Evolutionary conservation across 2,113 vertebrate genomes (phyloP).

Genomic region (Hemibagrus wyckioides): DNA sequence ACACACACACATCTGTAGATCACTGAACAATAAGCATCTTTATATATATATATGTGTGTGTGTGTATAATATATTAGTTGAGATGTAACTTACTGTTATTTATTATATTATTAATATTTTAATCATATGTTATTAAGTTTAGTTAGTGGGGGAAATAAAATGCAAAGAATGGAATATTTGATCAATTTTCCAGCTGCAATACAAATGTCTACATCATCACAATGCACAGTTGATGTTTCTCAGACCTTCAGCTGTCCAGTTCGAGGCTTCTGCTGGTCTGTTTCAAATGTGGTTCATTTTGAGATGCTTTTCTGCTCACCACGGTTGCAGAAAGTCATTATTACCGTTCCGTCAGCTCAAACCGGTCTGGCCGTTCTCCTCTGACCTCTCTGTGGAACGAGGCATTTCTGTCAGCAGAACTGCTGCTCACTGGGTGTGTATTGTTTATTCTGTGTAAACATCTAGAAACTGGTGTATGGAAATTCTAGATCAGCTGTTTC

Average conservation of each 20-base stretch:
- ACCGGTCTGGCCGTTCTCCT: background rate
- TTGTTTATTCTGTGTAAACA: background rate
- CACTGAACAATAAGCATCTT: background rate
- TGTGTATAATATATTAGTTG: background rate
- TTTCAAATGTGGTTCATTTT: background rate
- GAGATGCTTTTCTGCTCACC: background rate
- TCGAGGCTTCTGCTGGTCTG: background rate
- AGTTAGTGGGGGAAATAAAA: background rate
- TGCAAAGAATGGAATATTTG: background rate
- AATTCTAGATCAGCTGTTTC: background rate
- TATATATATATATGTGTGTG: background rate
- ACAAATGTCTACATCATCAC: background rate
- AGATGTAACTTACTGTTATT: background rate
- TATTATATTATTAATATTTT: too few relatives aligned
- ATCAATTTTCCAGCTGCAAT: background rate
- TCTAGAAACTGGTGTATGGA: background rate
- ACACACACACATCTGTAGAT: constrained; percentile 52
- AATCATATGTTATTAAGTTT: too few relatives aligned
- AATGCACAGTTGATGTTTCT: background rate
- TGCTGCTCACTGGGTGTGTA: background rate
- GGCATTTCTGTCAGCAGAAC: background rate
- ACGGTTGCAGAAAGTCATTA: background rate
- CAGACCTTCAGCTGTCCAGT: background rate
- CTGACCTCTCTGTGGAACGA: background rate
- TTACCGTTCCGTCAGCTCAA: background rate